Evolutionary conservation across 2,797 vertebrate genomes (phyloP).

Genomic region (Pipistrellus pygmaeus): DNA sequence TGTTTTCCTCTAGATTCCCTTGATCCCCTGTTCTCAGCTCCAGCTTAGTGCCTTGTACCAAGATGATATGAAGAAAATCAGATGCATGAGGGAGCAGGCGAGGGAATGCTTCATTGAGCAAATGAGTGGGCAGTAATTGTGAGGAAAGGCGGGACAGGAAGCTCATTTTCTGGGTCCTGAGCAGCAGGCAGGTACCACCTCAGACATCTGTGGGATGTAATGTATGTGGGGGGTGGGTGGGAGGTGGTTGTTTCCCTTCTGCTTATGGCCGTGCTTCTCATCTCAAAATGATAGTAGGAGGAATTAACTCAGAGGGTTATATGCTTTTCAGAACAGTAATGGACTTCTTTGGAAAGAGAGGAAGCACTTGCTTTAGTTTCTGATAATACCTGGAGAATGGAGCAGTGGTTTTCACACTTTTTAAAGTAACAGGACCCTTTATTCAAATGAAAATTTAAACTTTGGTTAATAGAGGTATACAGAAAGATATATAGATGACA

Average conservation of each 20-base stretch:
- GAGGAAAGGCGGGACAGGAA: neutral
- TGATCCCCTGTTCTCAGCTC: neutral
- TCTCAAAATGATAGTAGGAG: neutral
- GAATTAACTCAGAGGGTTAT: neutral
- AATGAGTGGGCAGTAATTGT: neutral
- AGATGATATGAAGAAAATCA: neutral
- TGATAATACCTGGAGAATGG: neutral
- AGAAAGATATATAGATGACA: neutral
- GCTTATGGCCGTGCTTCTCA: neutral
- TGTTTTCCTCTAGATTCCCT: neutral
- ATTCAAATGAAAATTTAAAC: constrained; percentile 23
- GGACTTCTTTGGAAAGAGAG: neutral
- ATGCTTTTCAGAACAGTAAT: neutral
- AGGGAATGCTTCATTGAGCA: neutral
- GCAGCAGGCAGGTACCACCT: neutral
- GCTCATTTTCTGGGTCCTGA: neutral
- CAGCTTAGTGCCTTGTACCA: neutral
- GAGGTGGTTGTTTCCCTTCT: neutral
- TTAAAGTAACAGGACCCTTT: neutral
- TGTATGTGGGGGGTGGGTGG: neutral
- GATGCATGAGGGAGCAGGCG: neutral
- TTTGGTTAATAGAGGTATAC: neutral
- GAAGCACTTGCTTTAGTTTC: neutral
- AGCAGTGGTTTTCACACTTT: constrained; percentile 2
- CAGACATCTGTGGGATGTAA: neutral